Evolutionary conservation across 2,888 invertebrate genomes (phyloP), one percentile per base, ranked within the genome.

Genomic region (Acanthosoma haemorrhoidale): DNA sequence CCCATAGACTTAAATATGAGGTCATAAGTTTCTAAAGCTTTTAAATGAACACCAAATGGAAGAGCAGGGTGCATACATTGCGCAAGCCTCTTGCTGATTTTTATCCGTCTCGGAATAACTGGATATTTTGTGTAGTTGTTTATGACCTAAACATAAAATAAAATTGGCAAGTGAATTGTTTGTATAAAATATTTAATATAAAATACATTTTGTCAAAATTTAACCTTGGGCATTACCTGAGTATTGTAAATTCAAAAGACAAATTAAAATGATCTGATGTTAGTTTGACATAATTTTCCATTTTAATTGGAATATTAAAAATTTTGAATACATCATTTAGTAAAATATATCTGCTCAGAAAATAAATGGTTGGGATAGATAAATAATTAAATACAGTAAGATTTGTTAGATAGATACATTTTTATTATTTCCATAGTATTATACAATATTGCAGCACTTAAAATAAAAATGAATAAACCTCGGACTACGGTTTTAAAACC

Each of bases 11-110:
- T 89, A 82, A 95, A 94, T 78, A 95, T 92, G 75, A 92, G 89
- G 78, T 92, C 91, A 80, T 94, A 95, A 0, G 93, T 92, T 82
- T 95, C 94, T 75, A 95, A 81, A 21, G 94, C 93, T 81, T 94
- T 94, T 72, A 94, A 81, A 81, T 95, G 95, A 29, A 95, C 95
- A 36, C 95, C 94, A 68, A 91, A 90, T 21, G 95, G 94, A 74
- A 95, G 82, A 16, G 91, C 91, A 36, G 94, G 94, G 82, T 96
- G 94, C 85, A 95, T 90, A 79, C 95, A 96, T 84, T 95, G 95
- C 59, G 94, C 92, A 74, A 96, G 82, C 72, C 95, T 85, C 82
- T 95, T 96, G 63, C 92, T 91, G 74, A 95, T 91, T 77, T 92
- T 91, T 75, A 94, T 89, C 75, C 92, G 83, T 73, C 92, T 84